These are phyloP conservation scores for Neogobius melanostomus DNA, from an alignment of 2,113 vertebrate genomes.

Conservation along the genomic window DNA sequence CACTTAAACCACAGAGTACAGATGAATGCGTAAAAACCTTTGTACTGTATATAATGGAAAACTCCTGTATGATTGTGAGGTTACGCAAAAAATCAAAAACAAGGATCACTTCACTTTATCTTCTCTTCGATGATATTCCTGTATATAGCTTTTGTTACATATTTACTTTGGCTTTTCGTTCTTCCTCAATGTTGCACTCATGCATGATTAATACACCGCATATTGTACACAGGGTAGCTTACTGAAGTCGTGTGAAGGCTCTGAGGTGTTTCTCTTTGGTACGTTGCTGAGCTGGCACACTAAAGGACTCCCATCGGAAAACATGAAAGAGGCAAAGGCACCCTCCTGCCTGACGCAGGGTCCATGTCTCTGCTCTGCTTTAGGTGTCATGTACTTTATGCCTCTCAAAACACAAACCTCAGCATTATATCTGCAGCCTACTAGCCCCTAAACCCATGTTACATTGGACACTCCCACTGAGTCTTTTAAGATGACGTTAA, in stretches of 20 bases:
- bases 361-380: slow-evolving; percentile 27
- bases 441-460: slow-evolving; percentile 32
- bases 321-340: slow-evolving; percentile 41
- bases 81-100: too few relatives aligned
- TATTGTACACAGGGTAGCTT: not conserved
- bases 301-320: slow-evolving; percentile 8
- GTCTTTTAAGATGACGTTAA: slow-evolving; percentile 8
- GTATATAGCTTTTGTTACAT: not conserved
- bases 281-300: not conserved
- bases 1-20: too few relatives aligned
- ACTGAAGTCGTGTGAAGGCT: slow-evolving; percentile 16
- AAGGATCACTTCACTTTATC: too few relatives aligned
- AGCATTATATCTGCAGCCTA: slow-evolving; percentile 23
- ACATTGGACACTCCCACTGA: slow-evolving; percentile 31
- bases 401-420: slow-evolving; percentile 12
- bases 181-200: slow-evolving; percentile 24
- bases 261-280: slow-evolving; percentile 13
- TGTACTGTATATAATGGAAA: too few relatives aligned
- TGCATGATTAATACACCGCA: slow-evolving; percentile 21
- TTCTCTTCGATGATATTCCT: too few relatives aligned
- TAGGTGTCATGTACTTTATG: slow-evolving; percentile 14
- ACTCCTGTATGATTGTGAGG: too few relatives aligned
- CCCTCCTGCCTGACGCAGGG: slow-evolving; percentile 39
- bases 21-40: too few relatives aligned
- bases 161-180: slow-evolving; percentile 21